Percentiles rank a stretch among this genome's conserved stretches.
Evolutionary conservation across 1,140 invertebrate species (phyloP).

Genomic region (Aethina tumida): DNA sequence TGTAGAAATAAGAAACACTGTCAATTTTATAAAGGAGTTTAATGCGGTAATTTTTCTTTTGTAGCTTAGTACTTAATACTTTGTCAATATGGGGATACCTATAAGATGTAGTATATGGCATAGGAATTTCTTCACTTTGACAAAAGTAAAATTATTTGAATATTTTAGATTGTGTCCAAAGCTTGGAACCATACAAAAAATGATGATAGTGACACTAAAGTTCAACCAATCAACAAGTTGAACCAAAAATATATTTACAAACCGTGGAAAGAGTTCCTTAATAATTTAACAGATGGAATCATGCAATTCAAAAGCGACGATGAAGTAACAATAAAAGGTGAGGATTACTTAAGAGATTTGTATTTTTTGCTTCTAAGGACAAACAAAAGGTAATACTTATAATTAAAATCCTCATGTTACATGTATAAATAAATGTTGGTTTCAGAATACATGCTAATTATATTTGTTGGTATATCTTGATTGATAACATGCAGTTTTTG

Average conservation of each 20-base stretch:
- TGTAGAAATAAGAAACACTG: slow-evolving; percentile 6
- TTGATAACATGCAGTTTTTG: slow-evolving; percentile 6
- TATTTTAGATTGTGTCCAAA: slow-evolving; percentile 9
- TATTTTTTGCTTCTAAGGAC: slow-evolving; percentile 12
- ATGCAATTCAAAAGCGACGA: slow-evolving; percentile 5
- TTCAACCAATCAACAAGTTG: slow-evolving; percentile 5
- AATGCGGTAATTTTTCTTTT: no score
- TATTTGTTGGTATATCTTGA: slow-evolving; percentile 13
- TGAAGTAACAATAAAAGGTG: slow-evolving; percentile 7
- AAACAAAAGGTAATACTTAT: slow-evolving; percentile 9
- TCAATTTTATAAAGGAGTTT: slow-evolving; percentile 9
- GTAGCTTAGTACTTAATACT: no score
- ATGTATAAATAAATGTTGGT: slow-evolving; percentile 1
- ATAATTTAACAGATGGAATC: slow-evolving; percentile 11
- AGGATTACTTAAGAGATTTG: slow-evolving; percentile 12
- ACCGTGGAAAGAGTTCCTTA: slow-evolving; percentile 17
- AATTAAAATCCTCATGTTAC: neutral
- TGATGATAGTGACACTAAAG: neutral
- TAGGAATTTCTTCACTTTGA: no score
- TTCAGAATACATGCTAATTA: slow-evolving; percentile 20
- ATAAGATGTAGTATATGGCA: neutral
- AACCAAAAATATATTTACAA: slow-evolving; percentile 9
- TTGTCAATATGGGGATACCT: no score
- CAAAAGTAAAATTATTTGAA: neutral
- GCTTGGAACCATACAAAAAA: slow-evolving; percentile 2